Base-by-base conservation (phyloP, 2,797 vertebrate species). In the Micropoecilia bifurca region DNA sequence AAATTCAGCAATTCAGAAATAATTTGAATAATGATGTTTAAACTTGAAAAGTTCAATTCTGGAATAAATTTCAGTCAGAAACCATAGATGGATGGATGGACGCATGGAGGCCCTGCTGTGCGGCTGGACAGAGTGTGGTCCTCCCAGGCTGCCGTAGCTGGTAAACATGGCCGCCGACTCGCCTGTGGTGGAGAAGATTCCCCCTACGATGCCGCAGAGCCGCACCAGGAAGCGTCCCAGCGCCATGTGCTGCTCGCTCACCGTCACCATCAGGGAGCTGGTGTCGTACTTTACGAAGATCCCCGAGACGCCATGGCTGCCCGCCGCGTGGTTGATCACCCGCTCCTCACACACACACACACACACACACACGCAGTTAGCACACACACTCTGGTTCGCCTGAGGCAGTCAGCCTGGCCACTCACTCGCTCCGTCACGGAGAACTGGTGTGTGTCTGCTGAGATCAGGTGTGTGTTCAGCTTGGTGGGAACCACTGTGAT, bases 121-220 rank as follows among this genome's bases (percentile, higher is more conserved):
- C 8, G 13, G 14, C 6, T 33, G 25, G 30, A 61, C 7, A 18
- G 30, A 61, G 13, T 30, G 6, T 61, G 59, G 50, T 61, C n/a
- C 25, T 57, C 25, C 53, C 53, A 63, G 33, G 6, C 14, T 61
- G 8, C 33, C 33, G 14, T 18, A 66, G 61, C 61, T 39, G 61
- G 8, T 20, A 66, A 66, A 39, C 61, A 63, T 14, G 59, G 14
- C 5, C 13, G 28, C 13, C 5, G 33, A 79, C 83, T 81, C 55
- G 95, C 97, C 97, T 93, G 97, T 98, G n/a, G 97, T 98, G 93
- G 97, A 97, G 95, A 98, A 98, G 76, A 98, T 97, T n/a, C 97
- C 97, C 68, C 97, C 97, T 22, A 98, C 83, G 71, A 98, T 98
- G 74, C 97, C 97, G 80, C 97, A 98, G 39, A 98, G 96, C 72